These are phyloP conservation scores for Orthosia cruda DNA, from an alignment of 2,888 invertebrate species.

Conservation along the genomic window DNA sequence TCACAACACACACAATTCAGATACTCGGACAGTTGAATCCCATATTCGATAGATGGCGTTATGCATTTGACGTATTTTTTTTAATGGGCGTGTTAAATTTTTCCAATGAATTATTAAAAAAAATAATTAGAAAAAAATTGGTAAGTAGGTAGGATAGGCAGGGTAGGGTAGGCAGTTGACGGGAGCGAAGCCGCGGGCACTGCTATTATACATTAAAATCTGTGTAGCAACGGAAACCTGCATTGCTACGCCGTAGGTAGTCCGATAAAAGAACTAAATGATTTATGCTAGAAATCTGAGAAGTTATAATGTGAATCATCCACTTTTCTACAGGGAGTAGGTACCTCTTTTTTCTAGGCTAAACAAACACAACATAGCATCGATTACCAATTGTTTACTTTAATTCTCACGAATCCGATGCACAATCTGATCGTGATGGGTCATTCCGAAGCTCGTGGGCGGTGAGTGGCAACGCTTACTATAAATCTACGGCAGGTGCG, in stretches of 20 bases:
- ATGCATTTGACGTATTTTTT: too few relatives aligned
- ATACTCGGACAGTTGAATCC: too few relatives aligned
- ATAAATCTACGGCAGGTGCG: conserved; percentile 47
- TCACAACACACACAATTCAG: too few relatives aligned
- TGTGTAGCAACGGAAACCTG: neutral
- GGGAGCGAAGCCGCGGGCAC: too few relatives aligned
- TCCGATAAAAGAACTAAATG: neutral
- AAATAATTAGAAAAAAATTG: too few relatives aligned
- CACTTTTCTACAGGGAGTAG: too few relatives aligned
- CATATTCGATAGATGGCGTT: too few relatives aligned
- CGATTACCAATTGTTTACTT: conserved; percentile 40
- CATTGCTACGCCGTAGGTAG: neutral
- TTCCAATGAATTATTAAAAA: too few relatives aligned
- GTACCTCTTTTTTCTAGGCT: neutral
- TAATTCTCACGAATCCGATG: conserved; percentile 48
- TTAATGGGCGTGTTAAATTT: too few relatives aligned
- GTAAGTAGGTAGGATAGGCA: too few relatives aligned
- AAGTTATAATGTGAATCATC: neutral
- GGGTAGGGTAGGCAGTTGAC: too few relatives aligned
- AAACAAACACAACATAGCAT: conserved; percentile 16
- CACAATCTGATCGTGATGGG: conserved; percentile 57
- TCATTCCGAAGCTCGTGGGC: conserved; percentile 44
- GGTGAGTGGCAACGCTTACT: conserved; percentile 31
- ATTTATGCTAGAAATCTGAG: neutral
- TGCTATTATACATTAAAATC: too few relatives aligned